Percentiles rank a stretch among this genome's conserved stretches.
These are phyloP conservation scores for Vireo altiloquus DNA, from an alignment of 2,113 vertebrate genomes.

Conservation along the genomic window DNA sequence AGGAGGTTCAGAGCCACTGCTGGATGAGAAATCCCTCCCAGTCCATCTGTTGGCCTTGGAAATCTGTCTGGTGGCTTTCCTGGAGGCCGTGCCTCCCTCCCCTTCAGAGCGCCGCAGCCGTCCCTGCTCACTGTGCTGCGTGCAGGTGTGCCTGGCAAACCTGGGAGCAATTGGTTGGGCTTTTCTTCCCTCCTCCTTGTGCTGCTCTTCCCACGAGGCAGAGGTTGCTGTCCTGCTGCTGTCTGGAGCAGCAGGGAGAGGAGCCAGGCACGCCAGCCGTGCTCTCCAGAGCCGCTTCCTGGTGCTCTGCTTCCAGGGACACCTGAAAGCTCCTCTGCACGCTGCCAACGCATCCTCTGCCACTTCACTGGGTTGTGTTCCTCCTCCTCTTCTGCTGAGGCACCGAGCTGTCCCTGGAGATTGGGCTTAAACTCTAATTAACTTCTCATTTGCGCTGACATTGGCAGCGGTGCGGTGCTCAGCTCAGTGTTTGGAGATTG, in stretches of 20 bases:
- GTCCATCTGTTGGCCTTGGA: neutral
- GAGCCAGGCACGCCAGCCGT: fast-evolving
- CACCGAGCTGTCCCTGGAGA: neutral
- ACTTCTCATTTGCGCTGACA: neutral
- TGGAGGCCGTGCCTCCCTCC: fast-evolving
- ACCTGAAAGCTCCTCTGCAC: fast-evolving
- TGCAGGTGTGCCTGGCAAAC: neutral
- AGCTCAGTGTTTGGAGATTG: neutral
- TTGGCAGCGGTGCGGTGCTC: fast-evolving
- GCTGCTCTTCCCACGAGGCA: neutral
- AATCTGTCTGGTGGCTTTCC: neutral
- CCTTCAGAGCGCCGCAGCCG: fast-evolving
- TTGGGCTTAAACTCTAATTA: neutral
- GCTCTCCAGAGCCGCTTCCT: neutral
- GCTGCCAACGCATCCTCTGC: neutral
- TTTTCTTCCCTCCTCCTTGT: neutral
- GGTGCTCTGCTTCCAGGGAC: fast-evolving
- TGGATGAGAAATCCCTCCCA: neutral
- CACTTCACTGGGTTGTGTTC: neutral
- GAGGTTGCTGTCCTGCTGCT: neutral
- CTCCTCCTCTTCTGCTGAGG: neutral
- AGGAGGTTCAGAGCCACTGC: neutral
- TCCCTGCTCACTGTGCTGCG: neutral
- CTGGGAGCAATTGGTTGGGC: neutral
- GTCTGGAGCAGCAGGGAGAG: neutral